A percentile compares a stretch with the other conserved stretches of the same genome.
These are phyloP conservation scores for Xiphophorus maculatus DNA, from an alignment of 2,113 vertebrate genomes.

Conservation along the genomic window DNA sequence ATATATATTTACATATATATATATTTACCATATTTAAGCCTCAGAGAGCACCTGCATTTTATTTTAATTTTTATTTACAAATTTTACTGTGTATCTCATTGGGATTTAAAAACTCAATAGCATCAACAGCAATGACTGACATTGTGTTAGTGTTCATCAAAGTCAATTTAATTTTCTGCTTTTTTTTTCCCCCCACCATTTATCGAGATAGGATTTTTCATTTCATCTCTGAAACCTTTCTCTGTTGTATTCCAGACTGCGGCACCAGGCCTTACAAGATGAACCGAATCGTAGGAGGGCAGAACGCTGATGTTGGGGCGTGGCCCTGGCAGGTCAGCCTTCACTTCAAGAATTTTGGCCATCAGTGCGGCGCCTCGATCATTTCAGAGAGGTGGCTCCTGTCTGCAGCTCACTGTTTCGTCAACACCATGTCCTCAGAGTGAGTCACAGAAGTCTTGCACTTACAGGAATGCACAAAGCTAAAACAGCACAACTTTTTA, in stretches of 20 bases:
- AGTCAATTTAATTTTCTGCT: conserved; percentile 15
- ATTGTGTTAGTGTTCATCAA: conserved; percentile 36
- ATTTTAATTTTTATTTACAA: conserved; percentile 16
- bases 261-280: conserved; percentile 80
- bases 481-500: neutral
- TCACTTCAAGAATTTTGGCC: conserved; percentile 68
- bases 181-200: conserved; percentile 1
- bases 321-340: conserved; percentile 88
- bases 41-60: conserved; percentile 41
- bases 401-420: conserved; percentile 81
- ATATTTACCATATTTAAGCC: conserved; percentile 51
- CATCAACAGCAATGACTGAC: conserved; percentile 28
- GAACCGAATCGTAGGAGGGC: conserved; percentile 82
- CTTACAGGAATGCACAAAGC: neutral
- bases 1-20: conserved; percentile 58
- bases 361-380: conserved; percentile 81
- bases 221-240: conserved; percentile 2
- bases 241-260: conserved; percentile 70
- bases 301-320: conserved; percentile 79
- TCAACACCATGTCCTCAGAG: conserved; percentile 38
- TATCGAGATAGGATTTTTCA: too few species aligned
- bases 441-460: conserved; percentile 57
- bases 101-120: conserved; percentile 37
- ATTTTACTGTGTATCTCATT: conserved; percentile 44
- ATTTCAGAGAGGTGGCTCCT: conserved; percentile 80